A percentile compares a stretch with the other conserved stretches of the same genome.
These are phyloP conservation scores for Myxocyprinus asiaticus DNA, from an alignment of 2,113 vertebrate species.

Conservation along the genomic window DNA sequence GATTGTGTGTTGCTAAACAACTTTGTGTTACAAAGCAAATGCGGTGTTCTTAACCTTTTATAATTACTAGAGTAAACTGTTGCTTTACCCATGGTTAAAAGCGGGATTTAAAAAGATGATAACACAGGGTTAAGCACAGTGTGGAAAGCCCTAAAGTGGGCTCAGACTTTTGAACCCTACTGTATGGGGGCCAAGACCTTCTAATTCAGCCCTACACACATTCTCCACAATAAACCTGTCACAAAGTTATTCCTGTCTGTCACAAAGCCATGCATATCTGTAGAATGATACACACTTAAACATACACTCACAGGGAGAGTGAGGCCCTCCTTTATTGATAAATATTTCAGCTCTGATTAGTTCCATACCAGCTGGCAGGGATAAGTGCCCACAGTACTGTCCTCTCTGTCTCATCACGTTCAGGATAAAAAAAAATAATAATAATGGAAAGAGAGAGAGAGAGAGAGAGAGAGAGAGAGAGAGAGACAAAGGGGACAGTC, in stretches of 20 bases:
- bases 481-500: constrained; percentile 2
- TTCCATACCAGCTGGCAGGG: constrained; percentile 74
- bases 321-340: constrained; percentile 75
- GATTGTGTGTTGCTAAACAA: too few species aligned
- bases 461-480: too few species aligned
- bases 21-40: too few species aligned
- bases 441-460: too few species aligned
- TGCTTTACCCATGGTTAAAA: too few species aligned
- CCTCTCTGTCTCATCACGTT: constrained; percentile 52
- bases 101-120: too few species aligned
- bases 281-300: too few species aligned
- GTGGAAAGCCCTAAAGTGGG: too few species aligned
- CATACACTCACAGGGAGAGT: constrained; percentile 29
- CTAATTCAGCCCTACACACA: constrained; percentile 1
- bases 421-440: constrained; percentile 44
- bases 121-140: too few species aligned
- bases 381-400: constrained; percentile 63
- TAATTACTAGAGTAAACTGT: too few species aligned
- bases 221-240: constrained; percentile 33
- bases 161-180: too few species aligned
- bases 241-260: background rate
- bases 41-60: too few species aligned
- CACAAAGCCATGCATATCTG: constrained; percentile 31
- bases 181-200: background rate
- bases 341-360: constrained; percentile 76